Evolutionary conservation across 1,140 invertebrate species (phyloP), one percentile per base, ranked within the genome.

Genomic region (Dendroctonus ponderosae): DNA sequence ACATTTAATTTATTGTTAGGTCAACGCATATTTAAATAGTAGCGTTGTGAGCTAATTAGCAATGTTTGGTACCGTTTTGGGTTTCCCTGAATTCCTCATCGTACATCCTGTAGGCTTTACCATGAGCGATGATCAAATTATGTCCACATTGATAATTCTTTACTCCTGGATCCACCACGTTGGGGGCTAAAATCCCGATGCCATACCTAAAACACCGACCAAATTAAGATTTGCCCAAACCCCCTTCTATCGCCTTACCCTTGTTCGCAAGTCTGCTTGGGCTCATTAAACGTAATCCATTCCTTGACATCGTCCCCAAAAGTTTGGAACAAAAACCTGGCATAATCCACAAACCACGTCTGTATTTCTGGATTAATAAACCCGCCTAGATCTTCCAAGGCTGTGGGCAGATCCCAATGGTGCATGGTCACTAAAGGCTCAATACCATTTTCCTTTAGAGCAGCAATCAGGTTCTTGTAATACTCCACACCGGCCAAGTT

Each of bases 211-310:
- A 58, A 51, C 15, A 8, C 0, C 7, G 2, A 51, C 11, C 0
- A 51, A 51, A 15, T 51, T 56, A 56, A 40, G 2, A 38, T 7
- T 56, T 5, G 9, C 7, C 2, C 7, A 9, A 40, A 56, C 3
- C 9, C 3, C 9, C 44, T 4, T 46, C 4, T 4, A 9, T 46
- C 44, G 4, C 44, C 2, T 40, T 56, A 74, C 66, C 70, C 72
- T 41, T 69, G 49, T 42, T 66, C 67, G 46, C 87, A 88, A 6
- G 85, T 82, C 66, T 87, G 84, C 80, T 84, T 84, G 3, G 88
- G 88, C 75, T 91, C 88, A 75, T 91, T 91, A 65, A 91, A 84
- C 0, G 89, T 91, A 2, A 86, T 84, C 87, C 89, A 91, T 15
- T 80, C 39, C 52, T 83, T 85, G 0, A 88, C 85, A 67, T 83